Percentiles rank a stretch among this genome's conserved stretches.
These are phyloP conservation scores for Caenorhabditis wallacei DNA, from an alignment of 2,888 invertebrate species.

Conservation along the genomic window DNA sequence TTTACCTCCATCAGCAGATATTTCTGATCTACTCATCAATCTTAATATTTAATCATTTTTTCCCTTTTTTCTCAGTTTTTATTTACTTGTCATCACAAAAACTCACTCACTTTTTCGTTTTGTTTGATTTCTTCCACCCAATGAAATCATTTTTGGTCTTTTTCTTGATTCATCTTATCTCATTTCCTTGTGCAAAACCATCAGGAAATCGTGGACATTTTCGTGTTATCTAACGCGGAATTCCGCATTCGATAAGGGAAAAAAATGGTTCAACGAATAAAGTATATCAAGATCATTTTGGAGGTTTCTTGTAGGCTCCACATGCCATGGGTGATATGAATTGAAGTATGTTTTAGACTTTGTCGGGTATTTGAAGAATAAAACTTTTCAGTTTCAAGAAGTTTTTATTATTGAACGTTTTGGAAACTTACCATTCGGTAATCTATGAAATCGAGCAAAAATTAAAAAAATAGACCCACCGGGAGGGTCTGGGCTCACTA, in stretches of 20 bases:
- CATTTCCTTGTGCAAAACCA: constrained; percentile 34
- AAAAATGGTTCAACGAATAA: constrained; percentile 31
- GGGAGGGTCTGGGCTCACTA: no score
- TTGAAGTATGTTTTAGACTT: no score
- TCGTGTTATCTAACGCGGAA: constrained; percentile 54
- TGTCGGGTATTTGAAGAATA: no score
- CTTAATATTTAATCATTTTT: constrained; percentile 2
- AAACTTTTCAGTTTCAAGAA: no score
- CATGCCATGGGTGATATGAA: no score
- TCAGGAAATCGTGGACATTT: constrained; percentile 25
- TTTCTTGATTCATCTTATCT: constrained; percentile 4
- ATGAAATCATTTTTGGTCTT: constrained; percentile 39
- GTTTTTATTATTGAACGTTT: no score
- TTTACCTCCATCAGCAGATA: constrained; percentile 26
- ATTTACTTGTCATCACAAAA: constrained; percentile 7
- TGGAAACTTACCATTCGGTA: no score
- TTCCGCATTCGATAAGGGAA: constrained; percentile 55
- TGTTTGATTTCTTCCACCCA: constrained; percentile 10
- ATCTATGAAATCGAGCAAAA: no score
- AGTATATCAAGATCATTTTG: constrained; percentile 21
- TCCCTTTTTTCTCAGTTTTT: background rate
- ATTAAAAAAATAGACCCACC: no score
- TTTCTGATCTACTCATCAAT: constrained; percentile 11
- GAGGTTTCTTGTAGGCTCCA: constrained; percentile 15
- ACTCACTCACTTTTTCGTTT: constrained; percentile 4